Evolutionary conservation across 2,888 invertebrate species (phyloP).

Genomic region (Ichneumon xanthorius): DNA sequence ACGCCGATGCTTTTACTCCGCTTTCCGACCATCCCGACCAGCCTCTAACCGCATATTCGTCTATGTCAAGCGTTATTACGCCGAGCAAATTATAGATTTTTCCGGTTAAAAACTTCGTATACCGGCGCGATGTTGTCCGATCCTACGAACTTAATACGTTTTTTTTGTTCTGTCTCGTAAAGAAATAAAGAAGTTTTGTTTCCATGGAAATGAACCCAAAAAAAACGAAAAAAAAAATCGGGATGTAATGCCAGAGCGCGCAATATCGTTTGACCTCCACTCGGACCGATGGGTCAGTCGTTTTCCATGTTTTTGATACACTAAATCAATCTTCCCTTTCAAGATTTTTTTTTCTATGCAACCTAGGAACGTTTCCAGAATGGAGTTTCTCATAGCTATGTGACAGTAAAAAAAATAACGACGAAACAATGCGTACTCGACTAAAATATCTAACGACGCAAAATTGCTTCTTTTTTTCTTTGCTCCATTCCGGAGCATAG

Average conservation of each 20-base stretch:
- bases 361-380: no score
- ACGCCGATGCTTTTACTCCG: slow-evolving; percentile 39
- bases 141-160: not conserved
- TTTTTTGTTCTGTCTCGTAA: not conserved
- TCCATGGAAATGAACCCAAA: not conserved
- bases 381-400: no score
- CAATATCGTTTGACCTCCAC: not conserved
- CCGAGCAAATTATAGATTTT: slow-evolving; percentile 49
- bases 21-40: slow-evolving; percentile 29
- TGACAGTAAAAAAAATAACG: no score
- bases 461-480: no score
- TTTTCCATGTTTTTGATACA: no score
- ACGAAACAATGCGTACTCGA: no score
- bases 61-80: slow-evolving; percentile 55
- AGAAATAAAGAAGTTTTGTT: not conserved
- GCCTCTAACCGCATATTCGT: slow-evolving; percentile 51
- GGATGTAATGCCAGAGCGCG: not conserved
- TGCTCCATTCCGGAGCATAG: no score
- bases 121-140: no score
- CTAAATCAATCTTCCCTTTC: no score
- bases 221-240: not conserved
- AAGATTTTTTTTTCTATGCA: no score
- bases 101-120: slow-evolving; percentile 23
- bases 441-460: no score
- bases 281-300: not conserved